These are phyloP conservation scores for Hemicrepidius hirtus DNA, from an alignment of 2,888 invertebrate species.

Conservation along the genomic window DNA sequence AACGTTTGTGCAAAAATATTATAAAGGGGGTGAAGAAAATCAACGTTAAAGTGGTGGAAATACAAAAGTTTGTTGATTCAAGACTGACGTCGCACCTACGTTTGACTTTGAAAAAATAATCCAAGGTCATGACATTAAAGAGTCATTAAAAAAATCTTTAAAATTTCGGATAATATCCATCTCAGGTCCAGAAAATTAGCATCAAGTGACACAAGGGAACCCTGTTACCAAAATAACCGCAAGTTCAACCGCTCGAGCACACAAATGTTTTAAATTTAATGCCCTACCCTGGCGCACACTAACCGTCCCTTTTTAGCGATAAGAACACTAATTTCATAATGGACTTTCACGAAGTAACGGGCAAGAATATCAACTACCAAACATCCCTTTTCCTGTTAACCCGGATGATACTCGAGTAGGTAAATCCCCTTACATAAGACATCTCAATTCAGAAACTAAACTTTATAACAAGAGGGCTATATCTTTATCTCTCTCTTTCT, in stretches of 20 bases:
- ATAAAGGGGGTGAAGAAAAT: too few species aligned
- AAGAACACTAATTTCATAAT: constrained; percentile 22
- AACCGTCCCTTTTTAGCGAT: constrained; percentile 21
- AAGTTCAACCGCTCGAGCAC: background rate
- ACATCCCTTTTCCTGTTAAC: constrained; percentile 18
- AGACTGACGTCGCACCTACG: too few species aligned
- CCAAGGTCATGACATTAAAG: too few species aligned
- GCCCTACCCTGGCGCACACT: constrained; percentile 3
- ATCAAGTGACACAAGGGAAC: constrained; percentile 1
- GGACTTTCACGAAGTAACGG: constrained; percentile 18
- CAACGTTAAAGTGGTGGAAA: too few species aligned
- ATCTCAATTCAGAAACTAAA: constrained; percentile 17
- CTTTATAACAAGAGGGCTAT: constrained; percentile 1
- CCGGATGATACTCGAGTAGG: constrained; percentile 9
- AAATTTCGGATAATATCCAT: too few species aligned
- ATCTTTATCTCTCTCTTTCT: too few species aligned
- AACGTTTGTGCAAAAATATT: too few species aligned
- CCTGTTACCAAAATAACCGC: constrained; percentile 10
- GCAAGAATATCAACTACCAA: constrained; percentile 19
- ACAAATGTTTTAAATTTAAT: constrained; percentile 17
- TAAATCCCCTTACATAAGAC: constrained; percentile 17
- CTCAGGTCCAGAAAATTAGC: too few species aligned
- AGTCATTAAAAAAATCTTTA: too few species aligned
- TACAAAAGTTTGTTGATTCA: too few species aligned
- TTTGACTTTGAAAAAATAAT: too few species aligned